Conservation (phyloP, 2,113 vertebrate species). For the Spea bombifrons region DNA sequence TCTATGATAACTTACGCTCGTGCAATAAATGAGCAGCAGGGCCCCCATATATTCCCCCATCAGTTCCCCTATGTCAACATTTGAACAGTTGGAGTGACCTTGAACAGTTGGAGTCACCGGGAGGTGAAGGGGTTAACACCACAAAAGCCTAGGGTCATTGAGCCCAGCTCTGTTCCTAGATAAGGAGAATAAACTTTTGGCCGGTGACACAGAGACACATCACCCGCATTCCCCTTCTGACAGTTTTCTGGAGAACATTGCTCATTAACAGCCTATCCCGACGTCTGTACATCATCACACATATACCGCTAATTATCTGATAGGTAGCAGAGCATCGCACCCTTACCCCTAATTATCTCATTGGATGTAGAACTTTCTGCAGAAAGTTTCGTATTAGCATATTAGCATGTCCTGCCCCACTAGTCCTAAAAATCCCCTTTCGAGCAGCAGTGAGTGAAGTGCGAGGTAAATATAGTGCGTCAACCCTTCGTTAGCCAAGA, state of each 20-base stretch:
- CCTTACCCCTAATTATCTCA: background rate
- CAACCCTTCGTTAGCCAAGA: background rate
- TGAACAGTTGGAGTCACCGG: background rate
- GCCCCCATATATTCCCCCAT: no score
- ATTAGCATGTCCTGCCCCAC: no score
- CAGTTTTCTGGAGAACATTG: background rate
- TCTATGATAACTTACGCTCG: no score
- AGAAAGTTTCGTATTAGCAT: no score
- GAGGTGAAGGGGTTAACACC: conserved; percentile 19
- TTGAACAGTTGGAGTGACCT: no score
- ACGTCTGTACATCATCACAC: conserved; percentile 10
- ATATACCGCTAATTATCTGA: background rate
- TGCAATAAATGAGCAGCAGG: no score
- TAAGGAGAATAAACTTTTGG: conserved; percentile 37
- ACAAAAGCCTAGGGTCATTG: conserved; percentile 19
- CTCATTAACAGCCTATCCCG: background rate
- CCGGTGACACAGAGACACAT: conserved; percentile 16
- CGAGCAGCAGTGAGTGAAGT: no score
- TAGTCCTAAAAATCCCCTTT: no score
- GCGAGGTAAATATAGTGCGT: no score
- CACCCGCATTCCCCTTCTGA: background rate
- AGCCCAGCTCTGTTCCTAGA: conserved; percentile 26
- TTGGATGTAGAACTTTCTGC: background rate
- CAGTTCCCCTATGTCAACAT: no score
- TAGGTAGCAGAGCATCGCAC: background rate